Evolutionary conservation across 2,888 invertebrate species (phyloP), one percentile per base, ranked within the genome.

Genomic region (Crocallis elinguaria): DNA sequence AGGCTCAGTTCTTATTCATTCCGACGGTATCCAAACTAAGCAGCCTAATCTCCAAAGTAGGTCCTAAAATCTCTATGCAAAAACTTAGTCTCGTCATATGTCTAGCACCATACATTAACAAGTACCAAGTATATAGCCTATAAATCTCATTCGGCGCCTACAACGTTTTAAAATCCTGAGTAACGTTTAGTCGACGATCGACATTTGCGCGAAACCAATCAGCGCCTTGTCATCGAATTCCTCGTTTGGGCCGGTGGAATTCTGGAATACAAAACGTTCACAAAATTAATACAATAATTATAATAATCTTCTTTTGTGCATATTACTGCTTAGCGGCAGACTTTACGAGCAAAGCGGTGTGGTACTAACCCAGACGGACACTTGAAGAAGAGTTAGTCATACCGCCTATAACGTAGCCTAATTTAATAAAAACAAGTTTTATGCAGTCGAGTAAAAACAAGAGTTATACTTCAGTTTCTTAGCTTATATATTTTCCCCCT

Each of bases 181-280:
- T 25, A 25, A 7, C 4, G 25, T 23, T 46, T 93, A 97, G 87
- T 97, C 97, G 58, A 95, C 94, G 77, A 98, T 95, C 60, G 98
- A 97, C 82, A 99, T 96, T 92, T 99, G 98, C 76, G 99, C 99
- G 90, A 96, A 99, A 66, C 99, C 99, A 82, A 98, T 95, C 63
- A 99, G 92, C 30, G 98, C 95, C 81, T 98, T 98, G 83, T 99
- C 99, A 80, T 99, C 98, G 39, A 97, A 96, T 57, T 95, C 93
- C 88, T 98, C 98, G 75, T 95, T 96, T 44, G 94, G 93, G 60
- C 75, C 81, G n/a, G 83, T 66, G 1, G 89, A 89, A 64, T 88
- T 97, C 94, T 98, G 93, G 75, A 96, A 96, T 4, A 7, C 6
- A 32, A 36, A 61, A 44, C 33, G 6, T 4, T 30, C 6, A 25